Evolutionary conservation across 2,888 invertebrate genomes (phyloP).

Genomic region (Amaurobius ferox): DNA sequence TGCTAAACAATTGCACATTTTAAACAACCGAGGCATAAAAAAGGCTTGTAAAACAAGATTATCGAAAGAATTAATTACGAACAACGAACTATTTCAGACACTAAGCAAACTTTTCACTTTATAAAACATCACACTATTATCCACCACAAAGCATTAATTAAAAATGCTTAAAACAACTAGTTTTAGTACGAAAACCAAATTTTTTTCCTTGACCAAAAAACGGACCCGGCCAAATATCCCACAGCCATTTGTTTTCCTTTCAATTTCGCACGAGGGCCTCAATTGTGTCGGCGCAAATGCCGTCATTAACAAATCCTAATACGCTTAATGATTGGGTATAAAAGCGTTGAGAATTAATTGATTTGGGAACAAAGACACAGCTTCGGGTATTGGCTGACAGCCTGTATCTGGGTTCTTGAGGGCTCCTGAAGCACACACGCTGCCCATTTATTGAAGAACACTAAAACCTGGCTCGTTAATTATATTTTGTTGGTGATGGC

Average conservation of each 20-base stretch:
- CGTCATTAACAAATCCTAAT: constrained; percentile 58
- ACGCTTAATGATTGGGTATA: constrained; percentile 62
- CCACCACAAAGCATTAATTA: constrained; percentile 43
- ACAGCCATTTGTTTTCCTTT: constrained; percentile 58
- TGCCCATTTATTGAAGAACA: constrained; percentile 54
- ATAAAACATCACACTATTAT: constrained; percentile 38
- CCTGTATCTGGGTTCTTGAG: constrained; percentile 48
- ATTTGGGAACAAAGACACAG: constrained; percentile 38
- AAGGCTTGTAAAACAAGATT: not conserved
- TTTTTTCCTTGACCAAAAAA: constrained; percentile 7
- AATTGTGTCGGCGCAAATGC: constrained; percentile 45
- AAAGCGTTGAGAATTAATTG: constrained; percentile 58
- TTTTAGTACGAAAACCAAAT: not conserved
- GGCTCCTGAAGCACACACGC: constrained; percentile 28
- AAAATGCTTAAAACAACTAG: constrained; percentile 14
- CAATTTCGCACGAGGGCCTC: constrained; percentile 38
- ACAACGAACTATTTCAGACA: not conserved
- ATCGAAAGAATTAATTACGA: not conserved
- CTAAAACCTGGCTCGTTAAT: constrained; percentile 63
- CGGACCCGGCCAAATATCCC: not conserved
- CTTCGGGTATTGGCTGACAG: constrained; percentile 41
- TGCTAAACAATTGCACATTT: too few relatives aligned
- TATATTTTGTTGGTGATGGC: constrained; percentile 52
- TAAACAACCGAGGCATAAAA: not conserved
- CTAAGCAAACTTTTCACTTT: constrained; percentile 19